Base-by-base conservation (phyloP, 2,113 vertebrate species). In the Pundamilia nyererei region DNA sequence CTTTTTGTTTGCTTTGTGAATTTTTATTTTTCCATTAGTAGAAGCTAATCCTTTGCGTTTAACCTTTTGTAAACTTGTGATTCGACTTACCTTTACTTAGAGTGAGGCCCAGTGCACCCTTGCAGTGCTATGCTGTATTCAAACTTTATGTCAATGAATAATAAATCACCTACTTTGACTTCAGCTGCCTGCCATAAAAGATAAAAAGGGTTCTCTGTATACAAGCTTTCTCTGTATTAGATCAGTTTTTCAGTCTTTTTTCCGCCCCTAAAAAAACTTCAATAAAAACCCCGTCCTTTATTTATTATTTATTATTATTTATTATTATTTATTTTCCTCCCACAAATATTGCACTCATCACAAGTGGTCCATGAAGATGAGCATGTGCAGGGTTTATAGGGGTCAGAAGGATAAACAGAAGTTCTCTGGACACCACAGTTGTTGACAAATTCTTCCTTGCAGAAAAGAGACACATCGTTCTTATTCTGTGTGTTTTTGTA, bases 111-210 rank as follows among this genome's bases (percentile, higher is more conserved):
- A 38, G 35, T 15, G n/a, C n/a, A 84, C 13, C 9, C 3, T 1
- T 45, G 68, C 58, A 19, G 24, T 84, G 79, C 58, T 80, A 3
- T 84, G 75, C 91, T 83, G 83, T 93, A 92, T 87, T 93, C 83
- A 93, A 91, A 93, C 79, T 91, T 93, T 31, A 87, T 60, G 47
- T 81, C 83, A 89, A 60, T 93, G 81, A 94, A 94, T 92, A 91
- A 93, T 93, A 70, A 87, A 93, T 90, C 85, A 90, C 6, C 14
- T 89, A 80, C 62, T 89, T 92, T 92, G 93, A 85, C 89, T 93
- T 92, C 80, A 85, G 89, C 84, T 91, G 62, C 90, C 87, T 86
- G 56, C 88, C 81, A 56, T 85, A 58, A 47, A 83, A 47, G 26
- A 35, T 65, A 77, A 60, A 87, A 87, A 86, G 40, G 13, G 19